Percentiles rank a stretch among this genome's conserved stretches.
Evolutionary conservation across 2,113 vertebrate species (phyloP).

Genomic region (Cyprinodon variegatus): DNA sequence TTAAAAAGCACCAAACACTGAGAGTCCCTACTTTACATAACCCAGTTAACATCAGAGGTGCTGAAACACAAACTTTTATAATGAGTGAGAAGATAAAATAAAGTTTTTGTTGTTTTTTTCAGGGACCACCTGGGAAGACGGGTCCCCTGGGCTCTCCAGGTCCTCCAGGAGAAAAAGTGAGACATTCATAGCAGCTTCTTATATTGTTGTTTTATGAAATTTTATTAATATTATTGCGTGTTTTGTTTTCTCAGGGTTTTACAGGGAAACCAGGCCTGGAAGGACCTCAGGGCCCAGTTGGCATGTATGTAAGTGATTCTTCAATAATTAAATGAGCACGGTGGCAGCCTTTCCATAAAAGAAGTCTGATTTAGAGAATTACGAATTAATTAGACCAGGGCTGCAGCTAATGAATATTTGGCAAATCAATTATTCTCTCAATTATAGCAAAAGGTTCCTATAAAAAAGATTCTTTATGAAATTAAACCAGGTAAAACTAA

Average conservation of each 20-base stretch:
- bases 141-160: constrained; percentile 78
- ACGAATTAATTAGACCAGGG: background rate
- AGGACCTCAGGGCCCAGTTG: constrained; percentile 87
- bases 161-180: constrained; percentile 80
- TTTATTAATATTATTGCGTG: constrained; percentile 1
- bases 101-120: constrained; percentile 16
- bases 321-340: constrained; percentile 12
- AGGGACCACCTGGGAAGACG: constrained; percentile 81
- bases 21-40: too few relatives aligned
- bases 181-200: constrained; percentile 13
- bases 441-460: too few relatives aligned
- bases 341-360: background rate
- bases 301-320: constrained; percentile 87
- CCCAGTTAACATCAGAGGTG: too few relatives aligned
- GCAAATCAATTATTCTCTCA: too few relatives aligned
- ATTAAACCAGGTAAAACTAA: too few relatives aligned
- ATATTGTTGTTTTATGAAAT: background rate
- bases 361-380: background rate
- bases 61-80: too few relatives aligned
- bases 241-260: constrained; percentile 81
- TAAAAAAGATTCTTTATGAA: too few relatives aligned
- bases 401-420: too few relatives aligned
- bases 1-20: background rate
- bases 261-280: constrained; percentile 83
- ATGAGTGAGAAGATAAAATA: too few relatives aligned